Evolutionary conservation across 1,140 invertebrate species (phyloP).

Genomic region (Contarinia nasturtii): DNA sequence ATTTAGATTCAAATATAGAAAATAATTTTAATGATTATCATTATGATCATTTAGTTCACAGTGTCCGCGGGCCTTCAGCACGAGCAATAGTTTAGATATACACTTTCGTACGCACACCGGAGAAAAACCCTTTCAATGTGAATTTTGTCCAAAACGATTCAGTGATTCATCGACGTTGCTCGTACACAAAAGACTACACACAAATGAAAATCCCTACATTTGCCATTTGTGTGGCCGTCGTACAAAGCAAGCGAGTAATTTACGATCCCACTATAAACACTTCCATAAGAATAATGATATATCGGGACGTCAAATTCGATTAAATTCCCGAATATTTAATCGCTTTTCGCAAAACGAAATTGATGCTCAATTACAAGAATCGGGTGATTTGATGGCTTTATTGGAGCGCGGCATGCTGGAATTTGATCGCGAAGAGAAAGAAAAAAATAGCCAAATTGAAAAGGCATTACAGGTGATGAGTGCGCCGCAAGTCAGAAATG

Average conservation of each 20-base stretch:
- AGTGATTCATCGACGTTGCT: constrained; percentile 27
- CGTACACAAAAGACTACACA: background rate
- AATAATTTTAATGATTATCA: too few species aligned
- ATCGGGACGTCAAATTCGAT: background rate
- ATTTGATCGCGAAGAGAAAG: too few species aligned
- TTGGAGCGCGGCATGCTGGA: too few species aligned
- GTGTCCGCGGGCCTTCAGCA: too few species aligned
- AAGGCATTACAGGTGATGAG: too few species aligned
- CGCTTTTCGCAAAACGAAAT: background rate
- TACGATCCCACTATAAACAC: background rate
- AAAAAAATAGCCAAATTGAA: too few species aligned
- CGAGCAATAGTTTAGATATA: background rate
- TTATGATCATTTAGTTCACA: too few species aligned
- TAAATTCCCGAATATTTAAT: background rate
- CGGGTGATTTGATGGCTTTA: too few species aligned
- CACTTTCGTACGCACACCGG: constrained; percentile 15
- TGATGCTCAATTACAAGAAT: too few species aligned
- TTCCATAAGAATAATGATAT: background rate
- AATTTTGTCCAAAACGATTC: constrained; percentile 22
- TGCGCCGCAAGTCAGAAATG: too few species aligned
- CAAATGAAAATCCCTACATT: background rate
- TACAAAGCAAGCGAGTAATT: background rate
- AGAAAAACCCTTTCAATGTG: constrained; percentile 15
- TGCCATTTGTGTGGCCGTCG: background rate
- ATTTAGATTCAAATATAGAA: too few species aligned